phyloP scores from a whole-genome alignment of 2,113 vertebrate genomes.

The Ardeotis arabs region DNA sequence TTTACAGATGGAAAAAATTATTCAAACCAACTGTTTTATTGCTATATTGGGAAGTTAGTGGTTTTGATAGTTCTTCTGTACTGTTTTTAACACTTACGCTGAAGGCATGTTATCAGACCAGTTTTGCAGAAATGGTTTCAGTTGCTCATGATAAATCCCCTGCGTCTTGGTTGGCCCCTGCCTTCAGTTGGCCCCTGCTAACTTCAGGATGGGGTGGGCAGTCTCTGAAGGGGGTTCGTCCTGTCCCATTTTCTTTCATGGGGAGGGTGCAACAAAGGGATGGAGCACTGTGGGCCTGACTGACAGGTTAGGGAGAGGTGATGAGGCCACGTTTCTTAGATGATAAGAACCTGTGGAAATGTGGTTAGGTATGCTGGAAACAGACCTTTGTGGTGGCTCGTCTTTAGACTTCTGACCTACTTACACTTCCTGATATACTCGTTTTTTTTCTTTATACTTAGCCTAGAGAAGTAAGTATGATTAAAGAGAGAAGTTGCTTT shows the following conservation, averaged over 20 bases:
- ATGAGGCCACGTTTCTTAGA: not conserved
- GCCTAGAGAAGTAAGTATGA: not conserved
- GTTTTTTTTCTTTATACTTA: not conserved
- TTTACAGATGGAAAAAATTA: not conserved
- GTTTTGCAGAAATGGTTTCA: not conserved
- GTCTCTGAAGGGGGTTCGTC: not conserved
- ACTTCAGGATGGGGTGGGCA: not conserved
- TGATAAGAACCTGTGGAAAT: not conserved
- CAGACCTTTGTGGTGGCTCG: not conserved
- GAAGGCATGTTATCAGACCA: not conserved
- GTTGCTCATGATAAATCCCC: not conserved
- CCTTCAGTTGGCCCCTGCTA: not conserved
- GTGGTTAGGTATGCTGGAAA: not conserved
- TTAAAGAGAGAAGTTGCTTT: not conserved
- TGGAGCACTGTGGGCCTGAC: not conserved
- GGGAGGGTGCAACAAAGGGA: not conserved
- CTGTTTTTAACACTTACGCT: not conserved
- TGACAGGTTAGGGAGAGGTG: not conserved
- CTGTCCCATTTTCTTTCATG: not conserved
- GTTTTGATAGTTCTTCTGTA: not conserved
- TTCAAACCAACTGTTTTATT: not conserved
- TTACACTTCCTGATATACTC: not conserved
- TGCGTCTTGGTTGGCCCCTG: not conserved
- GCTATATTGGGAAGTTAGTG: not conserved
- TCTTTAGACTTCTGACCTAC: not conserved